Evolutionary conservation across 1,140 invertebrate genomes (phyloP), one percentile per base, ranked within the genome.

Genomic region (Phthorimaea operculella): DNA sequence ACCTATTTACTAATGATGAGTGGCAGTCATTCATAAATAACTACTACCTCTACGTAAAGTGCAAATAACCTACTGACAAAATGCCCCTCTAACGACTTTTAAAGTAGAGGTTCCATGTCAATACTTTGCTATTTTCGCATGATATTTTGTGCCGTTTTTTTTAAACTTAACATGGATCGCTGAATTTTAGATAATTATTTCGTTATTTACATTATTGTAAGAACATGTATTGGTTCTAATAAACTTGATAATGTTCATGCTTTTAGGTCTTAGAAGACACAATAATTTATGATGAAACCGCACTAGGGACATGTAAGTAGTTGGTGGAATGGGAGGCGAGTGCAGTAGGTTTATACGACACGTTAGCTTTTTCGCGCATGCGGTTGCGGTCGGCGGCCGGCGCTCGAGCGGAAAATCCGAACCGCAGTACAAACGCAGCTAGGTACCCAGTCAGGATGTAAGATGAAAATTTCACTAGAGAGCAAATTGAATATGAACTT

Each of bases 401-500:
- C 50, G 33, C 44, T 15, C 42, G 52, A 58, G 42, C 34, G 14
- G 15, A 47, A 11, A 18, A 11, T 18, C 45, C 14, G 45, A 15
- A 9, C 15, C 45, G 14, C 39, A 42, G 39, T 15, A 28, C 21
- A 28, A 28, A 28, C 21, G 21, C 2, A 28, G 21, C 2, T 28
- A 28, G 21, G 21, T 28, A 28, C 21, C 21, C 21, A 28, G 21
- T 28, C 21, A 28, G 21, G 21, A 28, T 28, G 21, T 28, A 28
- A 63, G 42, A 64, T 54, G 60, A 52, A 52, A 63, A 63, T 68
- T 66, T 66, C 61, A 63, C 64, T 47, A 51, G 57, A 63, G 54
- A 55, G 60, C 52, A 61, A 62, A 71, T 71, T 66, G 57, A 66
- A 68, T 69, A 60, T 64, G 63, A 66, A 66, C 66, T 64, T 68